Conservation (phyloP, 2,113 vertebrate genomes). For the Rafetus swinhoei region DNA sequence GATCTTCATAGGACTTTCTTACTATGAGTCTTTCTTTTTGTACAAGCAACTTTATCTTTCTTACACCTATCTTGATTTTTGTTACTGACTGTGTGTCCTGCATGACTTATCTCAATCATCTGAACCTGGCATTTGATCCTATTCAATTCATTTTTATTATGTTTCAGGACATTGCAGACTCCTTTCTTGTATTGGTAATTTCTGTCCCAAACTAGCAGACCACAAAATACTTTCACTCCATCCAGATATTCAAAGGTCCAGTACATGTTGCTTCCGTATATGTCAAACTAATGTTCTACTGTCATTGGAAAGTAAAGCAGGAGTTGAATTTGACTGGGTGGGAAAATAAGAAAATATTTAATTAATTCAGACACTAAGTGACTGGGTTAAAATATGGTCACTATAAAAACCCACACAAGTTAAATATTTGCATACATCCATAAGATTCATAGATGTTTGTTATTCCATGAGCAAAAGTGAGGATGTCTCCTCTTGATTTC, state of each 20-base stretch:
- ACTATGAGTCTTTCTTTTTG: neutral
- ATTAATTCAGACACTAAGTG: neutral
- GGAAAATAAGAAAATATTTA: neutral
- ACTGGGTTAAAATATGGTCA: neutral
- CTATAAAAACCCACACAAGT: neutral
- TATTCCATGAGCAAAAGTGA: neutral
- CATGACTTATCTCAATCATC: fast-evolving
- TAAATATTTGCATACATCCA: neutral
- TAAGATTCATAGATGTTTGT: neutral
- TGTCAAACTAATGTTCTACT: neutral
- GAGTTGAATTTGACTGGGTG: neutral
- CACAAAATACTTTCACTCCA: neutral
- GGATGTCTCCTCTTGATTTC: neutral
- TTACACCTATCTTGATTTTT: neutral
- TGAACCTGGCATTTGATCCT: neutral
- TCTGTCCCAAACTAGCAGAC: neutral
- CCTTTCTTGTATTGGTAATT: neutral
- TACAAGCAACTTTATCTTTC: neutral
- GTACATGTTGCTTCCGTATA: neutral
- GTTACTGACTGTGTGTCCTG: neutral
- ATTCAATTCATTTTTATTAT: fast-evolving
- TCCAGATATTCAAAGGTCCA: neutral
- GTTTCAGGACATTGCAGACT: neutral
- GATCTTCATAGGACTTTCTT: neutral
- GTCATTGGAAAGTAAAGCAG: neutral